Evolutionary conservation across 2,113 vertebrate species (phyloP), one percentile per base, ranked within the genome.

Genomic region (Leiothrix lutea): DNA sequence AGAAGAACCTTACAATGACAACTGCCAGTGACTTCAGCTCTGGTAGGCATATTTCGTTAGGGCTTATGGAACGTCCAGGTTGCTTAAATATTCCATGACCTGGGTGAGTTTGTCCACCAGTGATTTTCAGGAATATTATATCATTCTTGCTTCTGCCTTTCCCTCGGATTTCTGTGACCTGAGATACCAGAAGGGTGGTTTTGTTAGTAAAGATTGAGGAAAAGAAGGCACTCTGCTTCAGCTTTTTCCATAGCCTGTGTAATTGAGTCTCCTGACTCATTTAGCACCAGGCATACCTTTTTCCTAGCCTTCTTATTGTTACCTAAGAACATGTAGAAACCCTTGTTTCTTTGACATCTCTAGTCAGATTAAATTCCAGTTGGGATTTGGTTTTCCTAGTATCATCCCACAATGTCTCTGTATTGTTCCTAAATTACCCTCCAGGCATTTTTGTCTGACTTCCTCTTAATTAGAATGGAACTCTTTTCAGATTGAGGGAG

Each of bases 41-140:
- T 47, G 21, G 25, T 45, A 12, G 16, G 6, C 0, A 0, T 36
- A 47, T 47, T 36, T 17, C 2, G 0, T 26, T 57, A 33, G 62
- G 40, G 21, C 3, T 25, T 25, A 33, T 21, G 51, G 28, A 24
- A 57, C 33, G 17, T 56, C n/a, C 26, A 67, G 15, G 16, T 20
- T 56, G 16, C 12, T 66, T 36, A 36, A 45, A 40, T 80, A 31
- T 45, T 45, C 50, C 33, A 36, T 20, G 21, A 56, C 33, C 40
- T 31, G 12, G 8, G 12, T 31, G 12, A 31, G 1, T 6, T 45
- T 45, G 33, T 25, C 21, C 10, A 31, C 12, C 20, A 31, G 10
- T 31, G 33, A 36, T 66, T 54, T 66, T 45, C 38, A 45, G 2
- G 31, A 31, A 4, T 36, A 38, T 19, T 54, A 14, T 24, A 29